Evolutionary conservation across 2,113 vertebrate genomes (phyloP).

Genomic region (Zapornia atra): DNA sequence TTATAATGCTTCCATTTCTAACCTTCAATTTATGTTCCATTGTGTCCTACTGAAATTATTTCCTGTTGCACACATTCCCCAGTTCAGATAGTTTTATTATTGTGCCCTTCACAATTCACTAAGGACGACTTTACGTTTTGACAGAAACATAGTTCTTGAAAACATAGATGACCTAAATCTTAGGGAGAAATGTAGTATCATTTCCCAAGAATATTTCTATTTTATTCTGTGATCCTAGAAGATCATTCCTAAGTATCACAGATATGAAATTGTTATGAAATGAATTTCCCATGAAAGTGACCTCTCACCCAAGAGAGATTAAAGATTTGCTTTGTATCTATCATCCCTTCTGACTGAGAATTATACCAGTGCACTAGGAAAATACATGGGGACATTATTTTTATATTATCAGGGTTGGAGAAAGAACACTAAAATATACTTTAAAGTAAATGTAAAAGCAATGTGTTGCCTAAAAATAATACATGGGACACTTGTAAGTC

Average conservation of each 20-base stretch:
- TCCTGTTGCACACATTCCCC: conserved; percentile 23
- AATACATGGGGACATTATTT: not conserved
- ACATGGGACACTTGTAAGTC: not conserved
- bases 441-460: not conserved
- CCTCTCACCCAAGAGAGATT: not conserved
- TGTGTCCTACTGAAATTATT: conserved; percentile 51
- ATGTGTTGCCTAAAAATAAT: not conserved
- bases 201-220: conserved; percentile 27
- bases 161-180: conserved; percentile 26
- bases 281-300: conserved; percentile 42
- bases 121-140: conserved; percentile 13
- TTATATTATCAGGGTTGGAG: not conserved
- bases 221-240: conserved; percentile 26
- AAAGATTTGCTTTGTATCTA: conserved; percentile 33
- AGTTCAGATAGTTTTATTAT: conserved; percentile 54
- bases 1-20: not conserved
- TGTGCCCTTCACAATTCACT: conserved; percentile 44
- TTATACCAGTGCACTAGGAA: not conserved
- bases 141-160: conserved; percentile 34
- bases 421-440: not conserved
- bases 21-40: conserved; percentile 42
- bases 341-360: not conserved
- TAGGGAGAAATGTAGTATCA: not conserved
- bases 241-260: conserved; percentile 21
- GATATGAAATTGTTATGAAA: conserved; percentile 31